Evolutionary conservation across 2,888 invertebrate species (phyloP).

Genomic region (Trissolcus japonicus): DNA sequence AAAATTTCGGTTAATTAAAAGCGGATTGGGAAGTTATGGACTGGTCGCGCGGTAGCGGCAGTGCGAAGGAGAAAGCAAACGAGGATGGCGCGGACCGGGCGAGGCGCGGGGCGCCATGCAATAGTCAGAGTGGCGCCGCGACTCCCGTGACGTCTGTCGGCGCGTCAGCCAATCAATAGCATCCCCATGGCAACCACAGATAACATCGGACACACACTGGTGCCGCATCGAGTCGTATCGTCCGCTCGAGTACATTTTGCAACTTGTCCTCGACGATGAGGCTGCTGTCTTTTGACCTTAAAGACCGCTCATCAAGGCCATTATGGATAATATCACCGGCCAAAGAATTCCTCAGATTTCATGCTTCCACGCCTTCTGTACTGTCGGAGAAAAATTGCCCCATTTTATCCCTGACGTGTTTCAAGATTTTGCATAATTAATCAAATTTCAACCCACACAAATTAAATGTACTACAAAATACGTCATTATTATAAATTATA

Average conservation of each 20-base stretch:
- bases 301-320: slow-evolving; percentile 51
- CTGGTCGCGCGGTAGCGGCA: slow-evolving; percentile 56
- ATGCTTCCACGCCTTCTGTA: not conserved
- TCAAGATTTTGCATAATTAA: too few relatives aligned
- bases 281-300: slow-evolving; percentile 51
- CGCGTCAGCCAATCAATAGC: slow-evolving; percentile 77
- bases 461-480: too few relatives aligned
- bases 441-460: too few relatives aligned
- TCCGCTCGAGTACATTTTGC: slow-evolving; percentile 55
- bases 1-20: slow-evolving; percentile 60
- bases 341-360: slow-evolving; percentile 24
- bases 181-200: slow-evolving; percentile 77
- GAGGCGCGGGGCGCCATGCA: slow-evolving; percentile 77
- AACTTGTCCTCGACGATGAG: slow-evolving; percentile 60
- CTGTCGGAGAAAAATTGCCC: too few relatives aligned
- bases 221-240: slow-evolving; percentile 63
- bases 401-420: too few relatives aligned
- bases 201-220: slow-evolving; percentile 76
- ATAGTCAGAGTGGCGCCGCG: slow-evolving; percentile 78
- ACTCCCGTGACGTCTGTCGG: slow-evolving; percentile 78
- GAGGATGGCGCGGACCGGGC: slow-evolving; percentile 58
- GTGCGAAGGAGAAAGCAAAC: slow-evolving; percentile 35
- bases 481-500: too few relatives aligned
- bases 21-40: slow-evolving; percentile 50
- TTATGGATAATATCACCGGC: slow-evolving; percentile 42